Evolutionary conservation across 2,888 invertebrate genomes (phyloP).

Genomic region (Orchestes rusci): DNA sequence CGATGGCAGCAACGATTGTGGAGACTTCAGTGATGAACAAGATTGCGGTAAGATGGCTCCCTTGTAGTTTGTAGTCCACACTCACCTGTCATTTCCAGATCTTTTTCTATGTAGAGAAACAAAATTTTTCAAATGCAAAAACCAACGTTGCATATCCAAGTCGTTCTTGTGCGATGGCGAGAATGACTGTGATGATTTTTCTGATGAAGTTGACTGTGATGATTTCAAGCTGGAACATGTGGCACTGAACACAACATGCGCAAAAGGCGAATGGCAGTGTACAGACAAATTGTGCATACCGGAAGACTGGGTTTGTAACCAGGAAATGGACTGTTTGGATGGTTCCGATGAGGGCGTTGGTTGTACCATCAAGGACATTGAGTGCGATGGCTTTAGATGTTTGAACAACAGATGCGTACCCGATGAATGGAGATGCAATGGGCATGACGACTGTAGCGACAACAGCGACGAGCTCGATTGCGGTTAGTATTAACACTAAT

Average conservation of each 20-base stretch:
- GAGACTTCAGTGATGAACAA: slow-evolving; percentile 34
- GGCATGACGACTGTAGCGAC: slow-evolving; percentile 52
- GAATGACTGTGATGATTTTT: slow-evolving; percentile 43
- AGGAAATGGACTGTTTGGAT: slow-evolving; percentile 40
- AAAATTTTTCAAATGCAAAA: slow-evolving; percentile 40
- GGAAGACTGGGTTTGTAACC: slow-evolving; percentile 42
- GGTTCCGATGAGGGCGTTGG: slow-evolving; percentile 42
- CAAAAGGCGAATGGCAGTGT: slow-evolving; percentile 38
- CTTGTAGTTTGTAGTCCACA: not conserved
- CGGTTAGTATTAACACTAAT: slow-evolving; percentile 40
- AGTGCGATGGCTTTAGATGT: slow-evolving; percentile 59
- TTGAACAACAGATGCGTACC: slow-evolving; percentile 49
- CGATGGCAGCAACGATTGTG: slow-evolving; percentile 32
- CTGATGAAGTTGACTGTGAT: slow-evolving; percentile 41
- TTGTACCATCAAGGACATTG: slow-evolving; percentile 39
- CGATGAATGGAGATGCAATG: slow-evolving; percentile 50
- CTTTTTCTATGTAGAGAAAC: too few relatives aligned
- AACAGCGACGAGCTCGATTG: slow-evolving; percentile 50
- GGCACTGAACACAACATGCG: slow-evolving; percentile 31
- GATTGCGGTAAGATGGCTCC: slow-evolving; percentile 31
- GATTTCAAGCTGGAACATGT: slow-evolving; percentile 15
- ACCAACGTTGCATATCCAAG: slow-evolving; percentile 37
- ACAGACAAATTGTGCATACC: slow-evolving; percentile 35
- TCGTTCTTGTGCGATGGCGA: slow-evolving; percentile 41
- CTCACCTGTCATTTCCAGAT: too few relatives aligned